Evolutionary conservation across 2,888 invertebrate genomes (phyloP), one percentile per base, ranked within the genome.

Genomic region (Ommatoiulus sabulosus): DNA sequence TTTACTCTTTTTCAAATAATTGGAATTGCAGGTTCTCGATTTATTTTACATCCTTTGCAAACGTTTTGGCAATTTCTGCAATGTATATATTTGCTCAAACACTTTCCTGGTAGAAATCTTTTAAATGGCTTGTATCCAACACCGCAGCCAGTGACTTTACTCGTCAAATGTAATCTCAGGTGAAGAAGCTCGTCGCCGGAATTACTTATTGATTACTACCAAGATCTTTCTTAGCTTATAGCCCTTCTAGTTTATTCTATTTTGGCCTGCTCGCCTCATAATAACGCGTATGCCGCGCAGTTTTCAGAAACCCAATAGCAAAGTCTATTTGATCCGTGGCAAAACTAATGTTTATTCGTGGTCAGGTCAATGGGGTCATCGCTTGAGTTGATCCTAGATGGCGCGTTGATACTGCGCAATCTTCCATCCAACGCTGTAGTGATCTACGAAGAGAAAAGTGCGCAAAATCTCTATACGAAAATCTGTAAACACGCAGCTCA

Each of bases 91-190:
- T 52, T 52, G 24, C 24, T 72, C 72, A 24, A 24, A 3, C 24
- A 72, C 20, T 8, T n/a, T 72, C 10, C n/a, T 72, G 24, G 20
- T 72, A n/a, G 72, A 72, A 72, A 72, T 72, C n/a, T 8, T 8
- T 72, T 72, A 72, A 24, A 72, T 72, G 72, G 24, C 24, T 20
- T 1, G 72, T 0, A 72, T 72, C 24, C 72, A 72, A 24, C 24
- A 24, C 72, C 24, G 72, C 8, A 72, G 72, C 10, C 20, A 24
- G 20, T 20, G 24, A 24, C 72, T 72, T 72, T 20, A 24, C 72
- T 72, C 72, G 24, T 8, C 72, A 72, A 72, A 72, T 72, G 72
- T 72, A 72, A 72, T 72, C 72, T 72, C 72, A 72, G 72, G 72
- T 72, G 72, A 72, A 24, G 24, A 72, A 72, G 72, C n/a, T 72